Conservation (phyloP, 53 echinoderm and acorn worm species). For the Temnopleurus reevesii region DNA sequence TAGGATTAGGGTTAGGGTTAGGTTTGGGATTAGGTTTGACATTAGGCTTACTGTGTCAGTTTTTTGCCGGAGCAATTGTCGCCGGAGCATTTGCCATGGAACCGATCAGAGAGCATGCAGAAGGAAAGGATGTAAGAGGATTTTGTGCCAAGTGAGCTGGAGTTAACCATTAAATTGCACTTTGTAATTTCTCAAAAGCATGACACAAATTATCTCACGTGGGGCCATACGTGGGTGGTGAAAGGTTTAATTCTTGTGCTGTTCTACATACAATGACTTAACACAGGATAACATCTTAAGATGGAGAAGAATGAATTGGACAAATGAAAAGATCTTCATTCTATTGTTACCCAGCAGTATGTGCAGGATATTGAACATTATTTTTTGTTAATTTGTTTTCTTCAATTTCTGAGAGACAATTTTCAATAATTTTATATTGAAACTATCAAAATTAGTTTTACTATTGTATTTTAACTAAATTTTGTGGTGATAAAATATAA, state of each 20-base stretch:
- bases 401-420: too few relatives aligned
- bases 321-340: neutral
- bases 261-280: neutral
- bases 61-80: too few relatives aligned
- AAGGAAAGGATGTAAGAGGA: conserved; percentile 35
- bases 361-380: too few relatives aligned
- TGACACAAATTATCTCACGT: conserved; percentile 17
- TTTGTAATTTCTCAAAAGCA: conserved; percentile 43
- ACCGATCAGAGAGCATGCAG: neutral
- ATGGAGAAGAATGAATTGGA: neutral
- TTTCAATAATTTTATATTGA: too few relatives aligned
- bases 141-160: conserved; percentile 36
- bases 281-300: neutral
- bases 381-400: too few relatives aligned
- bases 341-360: neutral
- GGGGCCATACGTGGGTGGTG: conserved; percentile 9
- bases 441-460: too few relatives aligned
- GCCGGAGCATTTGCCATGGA: too few relatives aligned
- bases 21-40: too few relatives aligned
- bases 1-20: too few relatives aligned
- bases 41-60: too few relatives aligned
- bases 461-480: too few relatives aligned
- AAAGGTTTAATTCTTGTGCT: neutral
- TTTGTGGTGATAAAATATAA: too few relatives aligned
- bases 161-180: conserved; percentile 57